Conservation (phyloP, 2,888 invertebrate genomes). For the Tetragonisca angustula region DNA sequence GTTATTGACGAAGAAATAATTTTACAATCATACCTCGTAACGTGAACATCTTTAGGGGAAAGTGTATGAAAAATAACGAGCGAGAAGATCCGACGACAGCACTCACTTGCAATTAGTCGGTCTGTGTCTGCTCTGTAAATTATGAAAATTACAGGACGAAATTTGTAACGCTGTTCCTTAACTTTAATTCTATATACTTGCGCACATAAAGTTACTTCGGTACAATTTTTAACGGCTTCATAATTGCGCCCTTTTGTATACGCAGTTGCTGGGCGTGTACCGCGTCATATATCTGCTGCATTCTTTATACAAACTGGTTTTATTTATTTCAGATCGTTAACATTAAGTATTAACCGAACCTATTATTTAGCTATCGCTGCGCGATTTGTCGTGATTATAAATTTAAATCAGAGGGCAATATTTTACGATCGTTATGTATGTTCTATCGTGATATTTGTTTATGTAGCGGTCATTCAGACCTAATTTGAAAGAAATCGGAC, state of each 20-base stretch:
- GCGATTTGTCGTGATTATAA: constrained; percentile 49
- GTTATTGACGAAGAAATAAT: background rate
- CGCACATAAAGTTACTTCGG: constrained; percentile 31
- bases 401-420: constrained; percentile 42
- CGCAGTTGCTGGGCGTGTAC: constrained; percentile 39
- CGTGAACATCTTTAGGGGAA: background rate
- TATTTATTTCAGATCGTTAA: constrained; percentile 49
- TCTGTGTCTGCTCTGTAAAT: constrained; percentile 27
- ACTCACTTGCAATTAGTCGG: constrained; percentile 34
- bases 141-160: constrained; percentile 44
- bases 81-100: constrained; percentile 2
- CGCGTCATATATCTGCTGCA: constrained; percentile 19
- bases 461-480: constrained; percentile 25
- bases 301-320: constrained; percentile 51
- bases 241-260: constrained; percentile 40
- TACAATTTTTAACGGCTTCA: constrained; percentile 37
- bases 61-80: background rate
- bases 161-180: constrained; percentile 40
- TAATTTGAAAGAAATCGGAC: constrained; percentile 23
- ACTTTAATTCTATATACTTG: constrained; percentile 29
- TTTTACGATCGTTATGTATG: constrained; percentile 27
- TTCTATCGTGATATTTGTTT: constrained; percentile 18
- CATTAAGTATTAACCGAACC: constrained; percentile 35
- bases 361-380: constrained; percentile 24
- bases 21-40: background rate